Evolutionary conservation across 2,113 vertebrate species (phyloP), one percentile per base, ranked within the genome.

Genomic region (Hippoglossus stenolepis): DNA sequence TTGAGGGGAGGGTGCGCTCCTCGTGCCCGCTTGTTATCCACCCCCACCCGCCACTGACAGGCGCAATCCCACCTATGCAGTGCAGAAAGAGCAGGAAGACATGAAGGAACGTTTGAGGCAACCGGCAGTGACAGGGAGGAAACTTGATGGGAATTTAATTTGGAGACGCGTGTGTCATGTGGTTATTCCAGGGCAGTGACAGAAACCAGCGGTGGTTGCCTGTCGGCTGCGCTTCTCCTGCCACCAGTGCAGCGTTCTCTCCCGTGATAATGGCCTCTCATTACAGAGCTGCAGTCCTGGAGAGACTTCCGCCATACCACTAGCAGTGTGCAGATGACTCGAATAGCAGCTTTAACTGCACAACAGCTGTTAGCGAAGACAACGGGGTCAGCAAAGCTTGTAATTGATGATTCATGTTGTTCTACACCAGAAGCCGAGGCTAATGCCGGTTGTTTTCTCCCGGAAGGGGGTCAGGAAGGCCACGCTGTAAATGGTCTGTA

Each of bases 221-320:
- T 74, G 59, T 74, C 69, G 80, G 64, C 79, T 31, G 68, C 53
- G 20, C 75, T 69, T 21, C 82, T 69, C 73, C 89, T 87, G 88
- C 91, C 88, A 83, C 54, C 77, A 38, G 31, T 58, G 70, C 64
- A 51, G 77, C 58, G 69, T 63, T 76, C 83, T 86, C 78, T 54
- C 45, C 54, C 60, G 73, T 68, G 79, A 90, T 92, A 90, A 91
- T 89, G 71, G 77, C 84, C 73, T 89, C 80, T 82, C 86, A 87
- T 91, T 91, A 88, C 88, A 75, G 69, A 73, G 75, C 83, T 60
- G 60, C 35, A 72, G 69, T 65, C 64, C 73, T 47, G 58, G 43
- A 75, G 86, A 71, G 54, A 73, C 77, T 66, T 53, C 62, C 31
- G 31, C 31, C 31, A 31, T 31, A 7, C 31, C 31, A 31, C 31